Evolutionary conservation across 2,113 vertebrate species (phyloP).

Genomic region (Penelope pileata): DNA sequence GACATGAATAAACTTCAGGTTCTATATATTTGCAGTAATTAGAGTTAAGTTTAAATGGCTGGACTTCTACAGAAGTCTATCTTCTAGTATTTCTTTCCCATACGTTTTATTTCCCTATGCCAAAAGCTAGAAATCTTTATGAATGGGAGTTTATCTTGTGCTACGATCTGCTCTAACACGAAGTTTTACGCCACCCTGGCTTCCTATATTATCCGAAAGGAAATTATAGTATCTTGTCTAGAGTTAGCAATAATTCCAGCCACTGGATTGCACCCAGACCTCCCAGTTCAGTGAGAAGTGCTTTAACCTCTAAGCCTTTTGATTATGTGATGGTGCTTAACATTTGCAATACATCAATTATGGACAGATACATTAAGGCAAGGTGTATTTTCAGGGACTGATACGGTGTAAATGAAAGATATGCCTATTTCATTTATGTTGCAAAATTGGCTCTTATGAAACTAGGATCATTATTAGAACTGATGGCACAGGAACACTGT

Average conservation of each 20-base stretch:
- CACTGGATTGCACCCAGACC: background rate
- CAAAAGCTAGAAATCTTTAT: slow-evolving; percentile 42
- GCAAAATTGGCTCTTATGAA: slow-evolving; percentile 47
- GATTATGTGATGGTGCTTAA: slow-evolving; percentile 13
- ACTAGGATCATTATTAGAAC: slow-evolving; percentile 40
- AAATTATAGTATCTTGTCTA: slow-evolving; percentile 13
- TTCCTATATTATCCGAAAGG: slow-evolving; percentile 22
- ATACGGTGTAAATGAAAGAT: background rate
- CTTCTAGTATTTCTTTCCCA: background rate
- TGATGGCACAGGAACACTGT: slow-evolving; percentile 34
- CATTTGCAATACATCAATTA: slow-evolving; percentile 46
- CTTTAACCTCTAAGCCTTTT: slow-evolving; percentile 49
- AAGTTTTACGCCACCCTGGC: background rate
- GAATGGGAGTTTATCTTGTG: background rate
- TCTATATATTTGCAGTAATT: slow-evolving; percentile 1
- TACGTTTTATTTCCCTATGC: background rate
- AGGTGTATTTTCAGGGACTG: slow-evolving; percentile 30
- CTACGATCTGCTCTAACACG: background rate
- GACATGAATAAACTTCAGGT: background rate
- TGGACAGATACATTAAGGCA: background rate
- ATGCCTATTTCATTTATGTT: slow-evolving; percentile 36
- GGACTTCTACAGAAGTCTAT: background rate
- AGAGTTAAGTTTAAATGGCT: background rate
- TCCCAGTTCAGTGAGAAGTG: slow-evolving; percentile 13
- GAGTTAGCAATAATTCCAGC: background rate